Conservation (phyloP, 2,888 invertebrate species). For the Drosophila affinis region DNA sequence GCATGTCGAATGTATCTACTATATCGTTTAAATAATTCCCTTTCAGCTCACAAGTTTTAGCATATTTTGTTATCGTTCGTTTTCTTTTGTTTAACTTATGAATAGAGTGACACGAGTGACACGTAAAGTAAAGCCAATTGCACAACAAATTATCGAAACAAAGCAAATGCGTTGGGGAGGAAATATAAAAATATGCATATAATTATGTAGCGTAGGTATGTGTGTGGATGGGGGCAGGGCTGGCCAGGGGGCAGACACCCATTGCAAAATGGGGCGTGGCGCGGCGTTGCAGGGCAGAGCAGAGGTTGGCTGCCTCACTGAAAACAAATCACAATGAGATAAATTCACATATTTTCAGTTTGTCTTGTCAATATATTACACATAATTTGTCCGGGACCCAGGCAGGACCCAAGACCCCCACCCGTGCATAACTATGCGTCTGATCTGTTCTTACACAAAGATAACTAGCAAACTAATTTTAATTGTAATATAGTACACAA, state of each 20-base stretch:
- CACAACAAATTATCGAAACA: constrained; percentile 45
- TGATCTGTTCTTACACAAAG: constrained; percentile 45
- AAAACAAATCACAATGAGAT: constrained; percentile 60
- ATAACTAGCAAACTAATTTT: constrained; percentile 66
- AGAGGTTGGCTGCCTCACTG: constrained; percentile 12
- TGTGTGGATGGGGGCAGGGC: constrained; percentile 15
- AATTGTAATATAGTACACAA: constrained; percentile 67
- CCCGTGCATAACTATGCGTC: constrained; percentile 30
- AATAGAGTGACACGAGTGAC: not conserved
- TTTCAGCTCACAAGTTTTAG: constrained; percentile 44
- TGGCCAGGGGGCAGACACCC: constrained; percentile 36
- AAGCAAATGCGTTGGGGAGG: constrained; percentile 30
- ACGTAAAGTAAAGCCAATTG: constrained; percentile 13
- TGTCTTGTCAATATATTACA: constrained; percentile 52
- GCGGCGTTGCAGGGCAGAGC: constrained; percentile 5
- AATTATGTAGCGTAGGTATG: constrained; percentile 1
- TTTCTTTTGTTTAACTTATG: constrained; percentile 22
- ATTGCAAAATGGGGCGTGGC: constrained; percentile 13
- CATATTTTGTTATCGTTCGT: constrained; percentile 15
- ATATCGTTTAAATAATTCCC: constrained; percentile 47
- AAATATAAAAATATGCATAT: constrained; percentile 26
- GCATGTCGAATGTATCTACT: constrained; percentile 52
- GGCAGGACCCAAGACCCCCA: constrained; percentile 2
- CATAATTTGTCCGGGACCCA: constrained; percentile 29
- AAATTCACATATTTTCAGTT: constrained; percentile 45